Conservation (phyloP, 2,797 vertebrate genomes). For the Gallinago stenura region DNA sequence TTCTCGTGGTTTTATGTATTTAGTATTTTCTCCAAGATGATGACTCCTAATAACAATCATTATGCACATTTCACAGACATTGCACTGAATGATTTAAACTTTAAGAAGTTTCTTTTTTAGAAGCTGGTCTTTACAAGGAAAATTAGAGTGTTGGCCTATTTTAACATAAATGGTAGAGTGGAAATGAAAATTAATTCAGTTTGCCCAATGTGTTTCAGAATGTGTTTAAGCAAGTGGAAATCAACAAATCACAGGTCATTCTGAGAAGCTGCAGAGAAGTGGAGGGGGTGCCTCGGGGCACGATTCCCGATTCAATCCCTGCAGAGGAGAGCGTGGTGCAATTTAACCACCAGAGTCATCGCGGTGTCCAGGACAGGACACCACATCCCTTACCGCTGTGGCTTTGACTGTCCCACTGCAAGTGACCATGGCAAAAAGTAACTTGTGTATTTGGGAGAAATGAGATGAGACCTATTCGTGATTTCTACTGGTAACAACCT, state of each 20-base stretch:
- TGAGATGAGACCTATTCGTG: background rate
- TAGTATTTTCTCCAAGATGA: slow-evolving; percentile 23
- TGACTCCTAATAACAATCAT: slow-evolving; percentile 46
- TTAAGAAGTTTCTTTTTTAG: background rate
- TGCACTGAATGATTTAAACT: slow-evolving; percentile 31
- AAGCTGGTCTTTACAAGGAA: background rate
- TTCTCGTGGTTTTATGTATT: slow-evolving; percentile 42
- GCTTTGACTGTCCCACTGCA: background rate
- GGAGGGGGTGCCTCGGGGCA: background rate
- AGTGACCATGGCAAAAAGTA: background rate
- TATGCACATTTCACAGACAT: slow-evolving; percentile 48
- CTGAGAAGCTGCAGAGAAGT: background rate
- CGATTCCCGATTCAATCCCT: slow-evolving; percentile 17
- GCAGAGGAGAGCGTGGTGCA: background rate
- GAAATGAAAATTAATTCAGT: slow-evolving; percentile 54
- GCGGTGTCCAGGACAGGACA: background rate
- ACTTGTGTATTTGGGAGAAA: background rate
- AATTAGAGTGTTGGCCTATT: background rate
- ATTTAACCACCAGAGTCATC: background rate
- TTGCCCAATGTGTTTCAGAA: slow-evolving; percentile 25
- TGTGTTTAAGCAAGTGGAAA: slow-evolving; percentile 12
- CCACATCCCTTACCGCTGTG: background rate
- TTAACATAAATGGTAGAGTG: background rate
- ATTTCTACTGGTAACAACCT: background rate
- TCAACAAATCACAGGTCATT: slow-evolving; percentile 47